Evolutionary conservation across 2,113 vertebrate species (phyloP).

Genomic region (Xyrauchen texanus): DNA sequence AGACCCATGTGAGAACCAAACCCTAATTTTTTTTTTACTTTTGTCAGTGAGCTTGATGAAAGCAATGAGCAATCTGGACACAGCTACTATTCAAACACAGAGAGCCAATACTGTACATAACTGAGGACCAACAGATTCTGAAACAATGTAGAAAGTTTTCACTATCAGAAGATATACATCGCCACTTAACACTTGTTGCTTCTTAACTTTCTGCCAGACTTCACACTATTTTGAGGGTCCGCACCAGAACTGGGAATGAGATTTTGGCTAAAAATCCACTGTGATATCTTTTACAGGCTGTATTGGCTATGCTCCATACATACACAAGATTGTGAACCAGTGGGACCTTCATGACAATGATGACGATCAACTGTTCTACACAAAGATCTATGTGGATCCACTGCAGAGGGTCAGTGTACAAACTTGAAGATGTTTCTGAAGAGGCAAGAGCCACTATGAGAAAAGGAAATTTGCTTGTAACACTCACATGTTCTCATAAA

Average conservation of each 20-base stretch:
- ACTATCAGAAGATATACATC: too few species aligned
- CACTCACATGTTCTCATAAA: slow-evolving; percentile 34
- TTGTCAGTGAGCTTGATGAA: slow-evolving; percentile 57
- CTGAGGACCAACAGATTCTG: neutral
- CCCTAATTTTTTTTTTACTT: slow-evolving; percentile 69
- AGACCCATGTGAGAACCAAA: slow-evolving; percentile 60
- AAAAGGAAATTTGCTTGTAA: slow-evolving; percentile 34
- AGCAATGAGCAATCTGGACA: neutral
- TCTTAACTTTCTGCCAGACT: slow-evolving; percentile 54
- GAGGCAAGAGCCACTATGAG: neutral
- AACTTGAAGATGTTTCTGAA: neutral
- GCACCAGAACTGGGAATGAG: slow-evolving; percentile 3
- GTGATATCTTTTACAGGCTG: slow-evolving; percentile 79
- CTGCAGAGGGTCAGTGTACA: slow-evolving; percentile 79
- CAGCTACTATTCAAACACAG: neutral
- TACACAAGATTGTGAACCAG: slow-evolving; percentile 84
- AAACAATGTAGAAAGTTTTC: too few species aligned
- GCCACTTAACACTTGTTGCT: too few species aligned
- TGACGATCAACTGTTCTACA: slow-evolving; percentile 98
- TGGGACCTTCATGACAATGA: slow-evolving; percentile 97
- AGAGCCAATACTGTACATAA: slow-evolving; percentile 9
- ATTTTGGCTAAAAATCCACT: slow-evolving; percentile 46
- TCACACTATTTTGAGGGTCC: slow-evolving; percentile 49
- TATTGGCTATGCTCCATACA: slow-evolving; percentile 86
- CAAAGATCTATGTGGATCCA: slow-evolving; percentile 91